Evolutionary conservation across 2,797 vertebrate species (phyloP).

Genomic region (Anolis apletophallus): DNA sequence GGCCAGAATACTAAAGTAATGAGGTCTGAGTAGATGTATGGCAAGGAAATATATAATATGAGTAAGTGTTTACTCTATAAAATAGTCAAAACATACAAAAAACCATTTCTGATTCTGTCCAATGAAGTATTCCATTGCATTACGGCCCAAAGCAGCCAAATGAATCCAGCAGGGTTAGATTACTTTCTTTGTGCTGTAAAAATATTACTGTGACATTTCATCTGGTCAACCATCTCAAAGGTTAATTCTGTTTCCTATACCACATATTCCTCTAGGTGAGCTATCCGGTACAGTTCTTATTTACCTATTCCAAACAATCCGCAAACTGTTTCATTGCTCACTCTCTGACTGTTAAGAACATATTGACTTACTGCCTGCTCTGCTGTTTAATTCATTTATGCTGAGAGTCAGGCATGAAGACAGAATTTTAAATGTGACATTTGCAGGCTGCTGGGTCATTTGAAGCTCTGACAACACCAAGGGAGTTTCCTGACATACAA

Average conservation of each 20-base stretch:
- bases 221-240: constrained; percentile 75
- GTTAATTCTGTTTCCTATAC: constrained; percentile 78
- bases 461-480: constrained; percentile 76
- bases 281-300: constrained; percentile 69
- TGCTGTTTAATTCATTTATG: constrained; percentile 85
- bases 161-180: constrained; percentile 68
- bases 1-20: not conserved
- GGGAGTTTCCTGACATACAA: constrained; percentile 80
- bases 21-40: not conserved
- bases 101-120: constrained; percentile 49
- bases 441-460: constrained; percentile 82
- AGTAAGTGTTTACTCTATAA: not conserved
- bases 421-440: constrained; percentile 85
- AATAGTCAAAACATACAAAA: constrained; percentile 17
- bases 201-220: constrained; percentile 77
- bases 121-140: constrained; percentile 25
- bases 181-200: constrained; percentile 72
- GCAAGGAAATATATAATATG: not conserved
- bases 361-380: constrained; percentile 81
- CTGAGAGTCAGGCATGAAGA: constrained; percentile 79
- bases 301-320: constrained; percentile 78
- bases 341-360: constrained; percentile 77
- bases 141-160: constrained; percentile 54
- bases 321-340: constrained; percentile 76
- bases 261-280: constrained; percentile 73